Conservation (phyloP, 92 coral and sea anemone species). For the Micromussa lordhowensis region DNA sequence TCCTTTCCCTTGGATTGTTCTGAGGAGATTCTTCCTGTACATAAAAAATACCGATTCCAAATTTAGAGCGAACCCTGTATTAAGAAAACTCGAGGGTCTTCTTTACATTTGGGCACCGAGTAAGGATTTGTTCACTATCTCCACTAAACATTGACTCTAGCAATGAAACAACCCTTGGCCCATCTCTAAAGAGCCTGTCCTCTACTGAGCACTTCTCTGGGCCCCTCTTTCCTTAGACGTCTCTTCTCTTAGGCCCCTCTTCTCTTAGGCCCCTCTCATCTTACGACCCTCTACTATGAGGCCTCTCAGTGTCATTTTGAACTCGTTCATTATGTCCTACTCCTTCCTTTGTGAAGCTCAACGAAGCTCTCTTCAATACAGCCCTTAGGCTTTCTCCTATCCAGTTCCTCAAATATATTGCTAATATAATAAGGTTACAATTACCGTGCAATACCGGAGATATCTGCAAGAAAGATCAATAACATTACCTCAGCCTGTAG, state of each 20-base stretch:
- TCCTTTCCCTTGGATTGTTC: slow-evolving; percentile 2
- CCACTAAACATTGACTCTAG: neutral
- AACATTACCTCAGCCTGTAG: slow-evolving; percentile 18
- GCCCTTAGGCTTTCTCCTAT: neutral
- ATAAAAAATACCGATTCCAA: neutral
- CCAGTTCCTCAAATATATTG: neutral
- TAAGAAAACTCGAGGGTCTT: neutral
- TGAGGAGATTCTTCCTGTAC: slow-evolving; percentile 14
- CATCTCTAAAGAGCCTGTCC: neutral
- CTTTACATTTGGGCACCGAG: neutral
- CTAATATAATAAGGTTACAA: neutral
- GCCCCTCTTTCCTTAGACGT: neutral
- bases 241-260: neutral
- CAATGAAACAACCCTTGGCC: neutral
- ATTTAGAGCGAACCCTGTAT: neutral
- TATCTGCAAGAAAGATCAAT: too few species aligned
- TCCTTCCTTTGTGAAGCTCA: neutral
- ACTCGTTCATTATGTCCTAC: neutral
- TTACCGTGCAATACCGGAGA: too few species aligned
- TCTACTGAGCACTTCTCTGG: neutral
- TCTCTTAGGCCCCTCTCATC: neutral
- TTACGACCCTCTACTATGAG: neutral
- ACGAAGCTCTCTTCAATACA: neutral
- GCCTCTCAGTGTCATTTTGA: neutral
- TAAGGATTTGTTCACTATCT: neutral